Evolutionary conservation across 2,888 invertebrate genomes (phyloP).

Genomic region (Cordylochernes scorpioides): DNA sequence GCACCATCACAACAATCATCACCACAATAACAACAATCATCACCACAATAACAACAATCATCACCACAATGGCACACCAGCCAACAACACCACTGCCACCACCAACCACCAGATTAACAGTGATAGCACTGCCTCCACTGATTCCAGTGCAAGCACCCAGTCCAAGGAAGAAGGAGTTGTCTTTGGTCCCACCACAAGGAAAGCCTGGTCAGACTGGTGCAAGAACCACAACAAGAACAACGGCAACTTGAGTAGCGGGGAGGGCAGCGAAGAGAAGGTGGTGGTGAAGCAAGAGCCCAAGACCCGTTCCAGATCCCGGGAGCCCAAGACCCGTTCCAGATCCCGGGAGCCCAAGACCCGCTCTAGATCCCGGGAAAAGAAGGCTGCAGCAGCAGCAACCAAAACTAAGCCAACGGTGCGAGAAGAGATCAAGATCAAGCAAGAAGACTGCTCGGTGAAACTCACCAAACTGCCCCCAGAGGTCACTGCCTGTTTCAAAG

Average conservation of each 20-base stretch:
- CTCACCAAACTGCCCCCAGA: no score
- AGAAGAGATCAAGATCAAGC: no score
- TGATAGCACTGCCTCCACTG: conserved; percentile 15
- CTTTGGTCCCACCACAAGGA: conserved; percentile 39
- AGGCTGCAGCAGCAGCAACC: no score
- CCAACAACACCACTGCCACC: no score
- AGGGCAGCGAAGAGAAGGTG: conserved; percentile 9
- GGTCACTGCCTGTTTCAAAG: no score
- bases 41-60: no score
- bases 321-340: conserved; percentile 13
- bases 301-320: conserved; percentile 14
- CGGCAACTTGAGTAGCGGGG: conserved; percentile 7
- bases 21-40: no score
- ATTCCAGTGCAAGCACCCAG: conserved; percentile 15
- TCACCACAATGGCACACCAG: no score
- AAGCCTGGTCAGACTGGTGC: conserved; percentile 47
- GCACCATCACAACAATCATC: no score
- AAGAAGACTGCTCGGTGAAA: no score
- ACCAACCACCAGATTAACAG: no score
- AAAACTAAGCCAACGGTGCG: no score
- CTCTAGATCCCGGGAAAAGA: conserved; percentile 7
- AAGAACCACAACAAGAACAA: conserved; percentile 8
- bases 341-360: conserved; percentile 13
- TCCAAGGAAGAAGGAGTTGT: conserved; percentile 22
- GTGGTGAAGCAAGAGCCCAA: conserved; percentile 3